Evolutionary conservation across 2,888 invertebrate genomes (phyloP).

Genomic region (Phyllotreta striolata): DNA sequence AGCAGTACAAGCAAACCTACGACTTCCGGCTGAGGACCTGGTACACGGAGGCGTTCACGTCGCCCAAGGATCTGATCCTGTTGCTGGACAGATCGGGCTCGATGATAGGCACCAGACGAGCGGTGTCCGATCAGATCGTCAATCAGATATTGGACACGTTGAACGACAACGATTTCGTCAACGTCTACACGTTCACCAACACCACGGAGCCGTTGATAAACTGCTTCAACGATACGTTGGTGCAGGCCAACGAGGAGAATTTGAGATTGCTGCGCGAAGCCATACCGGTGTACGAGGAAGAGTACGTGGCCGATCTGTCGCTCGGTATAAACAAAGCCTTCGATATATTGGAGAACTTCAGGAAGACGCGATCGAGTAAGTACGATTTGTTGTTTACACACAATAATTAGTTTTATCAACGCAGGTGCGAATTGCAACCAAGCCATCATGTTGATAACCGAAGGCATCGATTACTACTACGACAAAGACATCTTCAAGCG

Average conservation of each 20-base stretch:
- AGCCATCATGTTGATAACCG: conserved; percentile 98
- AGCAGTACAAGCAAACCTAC: conserved; percentile 72
- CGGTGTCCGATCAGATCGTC: conserved; percentile 87
- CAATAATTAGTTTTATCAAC: no score
- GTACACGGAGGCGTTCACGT: conserved; percentile 98
- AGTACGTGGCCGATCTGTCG: conserved; percentile 52
- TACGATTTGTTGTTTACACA: no score
- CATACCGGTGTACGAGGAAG: conserved; percentile 50
- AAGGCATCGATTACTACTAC: conserved; percentile 94
- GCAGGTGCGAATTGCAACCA: conserved; percentile 77
- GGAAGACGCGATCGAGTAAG: conserved; percentile 43
- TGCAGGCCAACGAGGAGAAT: conserved; percentile 64
- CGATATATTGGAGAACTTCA: conserved; percentile 70
- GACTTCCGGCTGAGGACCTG: conserved; percentile 94
- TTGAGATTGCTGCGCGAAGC: conserved; percentile 57
- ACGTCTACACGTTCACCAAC: conserved; percentile 91
- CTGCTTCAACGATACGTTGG: conserved; percentile 81
- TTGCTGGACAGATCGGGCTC: conserved; percentile 74
- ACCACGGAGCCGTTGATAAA: conserved; percentile 80
- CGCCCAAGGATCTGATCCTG: conserved; percentile 90
- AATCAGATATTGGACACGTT: conserved; percentile 93
- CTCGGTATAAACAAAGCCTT: conserved; percentile 76
- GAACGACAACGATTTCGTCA: conserved; percentile 97
- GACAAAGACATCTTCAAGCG: conserved; percentile 82
- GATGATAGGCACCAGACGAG: conserved; percentile 71